These are phyloP conservation scores for Cossypha heuglini DNA, from an alignment of 2,797 vertebrate genomes.

Conservation along the genomic window DNA sequence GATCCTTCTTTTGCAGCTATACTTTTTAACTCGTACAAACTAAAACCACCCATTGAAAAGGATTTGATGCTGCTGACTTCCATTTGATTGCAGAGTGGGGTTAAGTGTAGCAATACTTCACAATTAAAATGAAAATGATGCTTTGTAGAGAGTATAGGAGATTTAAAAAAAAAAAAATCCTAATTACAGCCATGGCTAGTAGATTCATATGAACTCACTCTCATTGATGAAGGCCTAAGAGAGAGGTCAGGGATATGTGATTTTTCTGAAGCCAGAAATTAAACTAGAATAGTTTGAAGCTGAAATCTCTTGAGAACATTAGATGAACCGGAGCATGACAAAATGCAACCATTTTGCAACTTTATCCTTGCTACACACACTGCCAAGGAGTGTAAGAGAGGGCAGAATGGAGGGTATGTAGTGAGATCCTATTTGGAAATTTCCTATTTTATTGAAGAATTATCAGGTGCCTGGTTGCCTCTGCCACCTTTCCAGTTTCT, in stretches of 20 bases:
- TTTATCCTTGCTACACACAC: background rate
- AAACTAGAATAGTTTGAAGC: background rate
- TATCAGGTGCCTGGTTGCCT: background rate
- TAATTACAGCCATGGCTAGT: background rate
- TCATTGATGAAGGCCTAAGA: background rate
- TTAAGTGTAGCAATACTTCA: background rate
- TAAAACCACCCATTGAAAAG: background rate
- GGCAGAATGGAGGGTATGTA: background rate
- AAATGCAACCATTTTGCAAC: background rate
- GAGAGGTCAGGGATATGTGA: background rate
- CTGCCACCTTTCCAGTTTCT: background rate
- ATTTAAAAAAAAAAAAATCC: background rate
- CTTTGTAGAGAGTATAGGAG: background rate
- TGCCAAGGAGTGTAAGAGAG: background rate
- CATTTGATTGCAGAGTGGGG: background rate
- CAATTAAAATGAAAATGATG: background rate
- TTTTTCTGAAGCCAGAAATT: background rate
- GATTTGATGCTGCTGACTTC: background rate
- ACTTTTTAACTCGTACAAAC: background rate
- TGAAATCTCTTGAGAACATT: background rate
- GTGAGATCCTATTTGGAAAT: background rate
- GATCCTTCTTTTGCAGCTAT: background rate
- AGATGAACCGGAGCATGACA: background rate
- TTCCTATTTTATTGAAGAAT: background rate
- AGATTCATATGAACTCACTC: background rate